Base-by-base conservation (phyloP, 2,888 invertebrate species). In the Gortyna flavago region DNA sequence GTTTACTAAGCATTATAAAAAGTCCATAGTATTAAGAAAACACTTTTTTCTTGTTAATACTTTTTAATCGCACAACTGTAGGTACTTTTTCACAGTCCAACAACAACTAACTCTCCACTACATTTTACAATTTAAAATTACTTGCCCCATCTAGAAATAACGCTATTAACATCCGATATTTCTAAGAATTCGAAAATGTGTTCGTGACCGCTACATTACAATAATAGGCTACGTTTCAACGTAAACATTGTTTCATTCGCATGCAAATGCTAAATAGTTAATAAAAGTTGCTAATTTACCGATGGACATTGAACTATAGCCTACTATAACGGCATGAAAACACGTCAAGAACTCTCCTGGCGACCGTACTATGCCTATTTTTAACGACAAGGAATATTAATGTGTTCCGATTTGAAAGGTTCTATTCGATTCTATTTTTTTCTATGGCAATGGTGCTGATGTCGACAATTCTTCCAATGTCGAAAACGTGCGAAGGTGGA, bases 231-330 rank as follows among this genome's bases (percentile, higher is more conserved):
- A 29, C 48, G n/a, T 59, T 65, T 59, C 41, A 65, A 81, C 25
- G 51, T 66, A 66, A 66, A 82, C 44, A 61, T 75, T 44, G n/a
- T 79, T 66, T n/a, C 4, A 44, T 35, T 41, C 25, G 35, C 44
- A 9, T 18, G 57, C 16, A 75, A 62, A 32, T 16, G 16, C 25
- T n/a, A 54, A 72, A 82, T 66, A 32, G 13, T 25, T 4, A 38
- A 25, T 16, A 54, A 44, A 48, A 21, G 35, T 21, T 44, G 32
- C n/a, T 29, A 62, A 62, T 75, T 67, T 62, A 13, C 44, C 44
- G 11, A 67, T 82, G 62, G 51, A 29, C 75, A 51, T 66, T 79
- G 59, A 79, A 66, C 65, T 65, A 48, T 57, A 78, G 29, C 74
- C 41, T 66, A 61, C 32, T n/a, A 48, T 32, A 35, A 66, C 9